These are phyloP conservation scores for Cotesia congregata DNA, from an alignment of 2,888 invertebrate species.

Conservation along the genomic window DNA sequence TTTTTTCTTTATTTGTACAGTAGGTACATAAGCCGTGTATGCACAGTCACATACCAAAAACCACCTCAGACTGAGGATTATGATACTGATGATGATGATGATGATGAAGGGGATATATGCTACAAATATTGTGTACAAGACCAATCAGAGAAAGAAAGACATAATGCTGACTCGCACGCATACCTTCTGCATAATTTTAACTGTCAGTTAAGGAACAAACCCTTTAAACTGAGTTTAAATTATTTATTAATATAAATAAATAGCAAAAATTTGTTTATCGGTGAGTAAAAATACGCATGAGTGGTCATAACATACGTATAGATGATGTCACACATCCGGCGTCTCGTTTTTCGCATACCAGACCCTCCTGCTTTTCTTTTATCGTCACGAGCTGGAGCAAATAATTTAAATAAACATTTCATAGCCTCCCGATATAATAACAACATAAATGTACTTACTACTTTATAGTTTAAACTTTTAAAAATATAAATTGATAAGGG, in stretches of 20 bases:
- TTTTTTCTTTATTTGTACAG: constrained; percentile 25
- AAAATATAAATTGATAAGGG: not conserved
- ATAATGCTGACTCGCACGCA: constrained; percentile 26
- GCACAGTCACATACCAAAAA: constrained; percentile 31
- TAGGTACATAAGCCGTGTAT: constrained; percentile 27
- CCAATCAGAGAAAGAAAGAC: constrained; percentile 19
- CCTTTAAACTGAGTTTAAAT: not conserved
- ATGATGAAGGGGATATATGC: not conserved
- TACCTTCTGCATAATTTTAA: constrained; percentile 22
- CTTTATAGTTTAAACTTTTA: not conserved
- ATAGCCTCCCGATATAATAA: not conserved
- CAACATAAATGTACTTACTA: too few species aligned
- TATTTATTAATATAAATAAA: not conserved
- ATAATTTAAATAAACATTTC: constrained; percentile 12
- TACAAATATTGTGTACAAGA: constrained; percentile 11
- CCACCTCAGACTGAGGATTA: constrained; percentile 28
- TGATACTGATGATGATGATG: constrained; percentile 17
- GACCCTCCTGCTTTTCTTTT: constrained; percentile 45
- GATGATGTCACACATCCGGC: constrained; percentile 65
- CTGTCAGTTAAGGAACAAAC: not conserved
- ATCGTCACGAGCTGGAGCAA: constrained; percentile 7
- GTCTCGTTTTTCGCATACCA: constrained; percentile 60
- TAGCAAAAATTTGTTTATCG: not conserved
- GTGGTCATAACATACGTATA: constrained; percentile 43
- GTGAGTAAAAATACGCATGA: not conserved